A percentile compares a stretch with the other conserved stretches of the same genome.
phyloP scores from a whole-genome alignment of 35 echinoderm and acorn worm genomes.

The Strongylocentrotus purpuratus region DNA sequence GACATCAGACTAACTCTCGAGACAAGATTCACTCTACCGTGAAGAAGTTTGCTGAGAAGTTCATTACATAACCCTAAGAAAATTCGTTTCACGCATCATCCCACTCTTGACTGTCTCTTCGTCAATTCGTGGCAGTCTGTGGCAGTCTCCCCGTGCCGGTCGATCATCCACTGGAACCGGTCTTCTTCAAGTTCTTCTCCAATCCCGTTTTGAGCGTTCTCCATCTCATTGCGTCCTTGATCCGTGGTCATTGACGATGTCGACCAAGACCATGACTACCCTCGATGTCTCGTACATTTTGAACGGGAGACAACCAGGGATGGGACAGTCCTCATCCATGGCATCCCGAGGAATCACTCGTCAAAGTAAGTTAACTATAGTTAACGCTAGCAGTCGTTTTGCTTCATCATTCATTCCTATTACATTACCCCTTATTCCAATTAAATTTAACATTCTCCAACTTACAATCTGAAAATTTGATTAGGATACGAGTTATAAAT shows the following conservation, averaged over 20 bases:
- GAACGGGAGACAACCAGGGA: background rate
- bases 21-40: background rate
- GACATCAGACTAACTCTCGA: background rate
- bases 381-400: background rate
- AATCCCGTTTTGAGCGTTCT: background rate
- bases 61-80: background rate
- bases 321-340: background rate
- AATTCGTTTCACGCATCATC: background rate
- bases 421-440: no score
- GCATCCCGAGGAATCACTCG: background rate
- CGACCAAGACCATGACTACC: background rate
- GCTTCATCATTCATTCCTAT: no score
- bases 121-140: background rate
- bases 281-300: background rate
- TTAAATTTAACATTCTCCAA: no score
- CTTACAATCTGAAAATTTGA: no score
- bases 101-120: background rate
- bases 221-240: background rate
- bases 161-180: background rate
- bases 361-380: background rate
- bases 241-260: background rate
- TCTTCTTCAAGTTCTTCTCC: background rate
- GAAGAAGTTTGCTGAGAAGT: background rate
- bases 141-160: background rate
- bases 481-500: no score